Percentiles rank a stretch among this genome's conserved stretches.
phyloP scores from a whole-genome alignment of 2,113 vertebrate species.

The Trochalopteron elliotii region DNA sequence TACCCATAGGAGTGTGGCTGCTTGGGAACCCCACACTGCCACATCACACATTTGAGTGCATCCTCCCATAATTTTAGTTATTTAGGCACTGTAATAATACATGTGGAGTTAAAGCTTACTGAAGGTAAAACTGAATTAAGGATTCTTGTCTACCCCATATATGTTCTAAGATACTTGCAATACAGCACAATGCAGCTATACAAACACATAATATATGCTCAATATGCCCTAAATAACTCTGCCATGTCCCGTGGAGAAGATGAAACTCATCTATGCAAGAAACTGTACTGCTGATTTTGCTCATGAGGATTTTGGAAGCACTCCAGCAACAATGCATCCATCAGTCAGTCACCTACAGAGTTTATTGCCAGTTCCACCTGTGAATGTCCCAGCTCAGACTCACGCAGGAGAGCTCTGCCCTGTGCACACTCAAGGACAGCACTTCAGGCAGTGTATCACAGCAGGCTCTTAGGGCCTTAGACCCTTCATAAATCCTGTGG shows the following conservation, averaged over 20 bases:
- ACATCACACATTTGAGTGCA: neutral
- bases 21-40: neutral
- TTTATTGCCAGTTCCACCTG: neutral
- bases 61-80: neutral
- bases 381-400: neutral
- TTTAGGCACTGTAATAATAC: neutral
- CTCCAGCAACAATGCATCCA: neutral
- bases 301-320: fast-evolving
- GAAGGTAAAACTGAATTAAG: neutral
- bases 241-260: neutral
- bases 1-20: neutral
- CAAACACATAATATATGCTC: neutral
- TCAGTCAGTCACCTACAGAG: neutral
- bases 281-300: neutral
- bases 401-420: neutral
- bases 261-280: neutral
- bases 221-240: neutral
- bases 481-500: neutral
- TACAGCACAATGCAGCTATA: neutral
- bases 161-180: neutral
- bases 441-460: neutral
- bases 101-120: neutral
- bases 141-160: neutral
- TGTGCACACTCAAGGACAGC: neutral
- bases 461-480: neutral